Conservation (phyloP, 2,797 vertebrate genomes). For the Danio jaintianensis region DNA sequence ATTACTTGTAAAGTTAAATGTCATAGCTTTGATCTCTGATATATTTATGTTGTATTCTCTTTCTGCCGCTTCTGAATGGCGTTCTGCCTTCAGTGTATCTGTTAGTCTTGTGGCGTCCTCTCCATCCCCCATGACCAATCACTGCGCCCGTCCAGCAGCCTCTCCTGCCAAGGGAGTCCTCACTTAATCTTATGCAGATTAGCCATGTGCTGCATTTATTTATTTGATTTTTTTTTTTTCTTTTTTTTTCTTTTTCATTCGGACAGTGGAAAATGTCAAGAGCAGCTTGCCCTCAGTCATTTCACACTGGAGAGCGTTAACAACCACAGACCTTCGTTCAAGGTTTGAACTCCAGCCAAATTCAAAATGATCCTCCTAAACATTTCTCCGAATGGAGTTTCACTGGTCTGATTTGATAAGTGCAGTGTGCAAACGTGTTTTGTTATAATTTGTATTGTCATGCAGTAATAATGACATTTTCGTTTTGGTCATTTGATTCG, state of each 20-base stretch:
- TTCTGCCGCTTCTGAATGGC: slow-evolving; percentile 46
- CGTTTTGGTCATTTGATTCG: slow-evolving; percentile 13
- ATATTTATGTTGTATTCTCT: slow-evolving; percentile 11
- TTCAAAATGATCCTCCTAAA: slow-evolving; percentile 5
- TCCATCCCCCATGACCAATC: slow-evolving; percentile 79
- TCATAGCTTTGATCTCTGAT: not conserved
- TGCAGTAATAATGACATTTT: slow-evolving; percentile 4
- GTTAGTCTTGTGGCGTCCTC: slow-evolving; percentile 74
- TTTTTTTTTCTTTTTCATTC: no score
- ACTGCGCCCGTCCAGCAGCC: slow-evolving; percentile 85
- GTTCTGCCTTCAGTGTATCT: slow-evolving; percentile 69
- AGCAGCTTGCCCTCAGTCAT: slow-evolving; percentile 77
- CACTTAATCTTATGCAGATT: slow-evolving; percentile 98
- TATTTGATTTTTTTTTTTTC: slow-evolving; percentile 81
- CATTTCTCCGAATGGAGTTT: not conserved
- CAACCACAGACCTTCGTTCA: slow-evolving; percentile 40
- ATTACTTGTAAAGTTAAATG: not conserved
- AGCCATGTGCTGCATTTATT: slow-evolving; percentile 96
- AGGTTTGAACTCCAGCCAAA: slow-evolving; percentile 31
- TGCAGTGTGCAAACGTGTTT: not conserved
- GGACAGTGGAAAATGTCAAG: slow-evolving; percentile 80
- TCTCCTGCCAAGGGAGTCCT: slow-evolving; percentile 89
- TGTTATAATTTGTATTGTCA: slow-evolving; percentile 11
- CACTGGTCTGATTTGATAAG: not conserved
- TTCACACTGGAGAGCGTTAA: slow-evolving; percentile 64